These are phyloP conservation scores for Agrilus biguttatus DNA, from an alignment of 2,888 invertebrate genomes.

Conservation along the genomic window DNA sequence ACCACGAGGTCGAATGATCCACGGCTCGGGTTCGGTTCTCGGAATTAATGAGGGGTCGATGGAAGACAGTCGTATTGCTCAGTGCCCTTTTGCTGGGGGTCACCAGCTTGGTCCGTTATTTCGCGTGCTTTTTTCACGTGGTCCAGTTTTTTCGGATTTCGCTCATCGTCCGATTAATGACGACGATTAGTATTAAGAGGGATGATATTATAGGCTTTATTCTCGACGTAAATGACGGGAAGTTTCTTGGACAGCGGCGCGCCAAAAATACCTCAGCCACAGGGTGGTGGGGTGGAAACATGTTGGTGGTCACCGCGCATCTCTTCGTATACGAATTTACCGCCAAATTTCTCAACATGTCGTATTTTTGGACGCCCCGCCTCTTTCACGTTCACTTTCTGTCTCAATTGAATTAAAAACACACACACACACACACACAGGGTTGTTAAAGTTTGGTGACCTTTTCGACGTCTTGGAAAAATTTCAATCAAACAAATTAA, in stretches of 20 bases:
- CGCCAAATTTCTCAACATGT: constrained; percentile 20
- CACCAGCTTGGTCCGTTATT: constrained; percentile 3
- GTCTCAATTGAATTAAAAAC: no score
- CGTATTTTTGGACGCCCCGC: constrained; percentile 24
- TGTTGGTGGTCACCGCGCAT: constrained; percentile 2
- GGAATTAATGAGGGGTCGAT: no score
- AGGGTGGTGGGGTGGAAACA: not conserved
- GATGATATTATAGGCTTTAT: constrained; percentile 10
- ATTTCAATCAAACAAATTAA: no score
- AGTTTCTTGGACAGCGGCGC: not conserved
- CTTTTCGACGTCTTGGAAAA: no score
- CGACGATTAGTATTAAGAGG: constrained; percentile 2
- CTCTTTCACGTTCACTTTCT: constrained; percentile 8
- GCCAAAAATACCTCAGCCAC: no score
- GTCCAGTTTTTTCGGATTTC: constrained; percentile 8
- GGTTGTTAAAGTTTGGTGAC: no score
- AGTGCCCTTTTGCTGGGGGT: constrained; percentile 3
- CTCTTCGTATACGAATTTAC: constrained; percentile 14
- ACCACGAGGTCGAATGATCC: constrained; percentile 48
- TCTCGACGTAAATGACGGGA: constrained; percentile 5
- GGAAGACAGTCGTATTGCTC: no score
- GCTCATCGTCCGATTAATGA: constrained; percentile 2
- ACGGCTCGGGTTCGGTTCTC: constrained; percentile 27
- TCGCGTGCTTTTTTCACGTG: constrained; percentile 4
- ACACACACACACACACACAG: no score